Evolutionary conservation across 2,797 vertebrate genomes (phyloP).

Genomic region (Amniataba percoides): DNA sequence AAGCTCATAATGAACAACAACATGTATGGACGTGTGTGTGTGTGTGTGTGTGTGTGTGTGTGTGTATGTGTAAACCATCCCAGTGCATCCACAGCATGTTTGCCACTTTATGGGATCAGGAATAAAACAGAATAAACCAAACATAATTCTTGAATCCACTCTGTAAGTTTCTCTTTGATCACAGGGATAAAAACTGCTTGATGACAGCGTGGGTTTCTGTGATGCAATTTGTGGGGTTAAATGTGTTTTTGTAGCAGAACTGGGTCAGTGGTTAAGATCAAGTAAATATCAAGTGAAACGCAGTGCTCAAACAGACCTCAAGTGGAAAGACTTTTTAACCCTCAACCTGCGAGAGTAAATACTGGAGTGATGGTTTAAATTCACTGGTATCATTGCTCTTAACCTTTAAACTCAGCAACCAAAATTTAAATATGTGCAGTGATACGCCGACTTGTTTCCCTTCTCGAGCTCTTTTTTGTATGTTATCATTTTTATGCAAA

Average conservation of each 20-base stretch:
- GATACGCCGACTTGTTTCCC: background rate
- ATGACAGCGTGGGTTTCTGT: constrained; percentile 6
- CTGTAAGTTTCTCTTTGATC: constrained; percentile 6
- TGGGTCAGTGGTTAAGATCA: constrained; percentile 11
- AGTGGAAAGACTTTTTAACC: background rate
- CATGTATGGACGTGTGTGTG: constrained; percentile 32
- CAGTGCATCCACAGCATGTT: background rate
- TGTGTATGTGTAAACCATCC: background rate
- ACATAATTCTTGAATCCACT: background rate
- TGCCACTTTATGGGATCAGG: background rate
- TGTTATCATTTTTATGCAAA: background rate
- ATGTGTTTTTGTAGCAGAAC: constrained; percentile 19
- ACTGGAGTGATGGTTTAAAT: background rate
- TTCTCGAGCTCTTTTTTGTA: background rate
- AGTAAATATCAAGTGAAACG: background rate
- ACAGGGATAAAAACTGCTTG: background rate
- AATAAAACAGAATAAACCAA: constrained; percentile 1
- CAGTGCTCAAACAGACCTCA: background rate
- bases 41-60: background rate
- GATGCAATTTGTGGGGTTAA: constrained; percentile 14
- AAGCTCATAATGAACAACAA: constrained; percentile 71
- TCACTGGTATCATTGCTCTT: background rate
- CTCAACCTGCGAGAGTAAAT: background rate
- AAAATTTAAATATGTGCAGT: background rate
- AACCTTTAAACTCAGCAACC: background rate